Base-by-base conservation (phyloP, 2,888 invertebrate species). In the Osedax frankpressi region DNA sequence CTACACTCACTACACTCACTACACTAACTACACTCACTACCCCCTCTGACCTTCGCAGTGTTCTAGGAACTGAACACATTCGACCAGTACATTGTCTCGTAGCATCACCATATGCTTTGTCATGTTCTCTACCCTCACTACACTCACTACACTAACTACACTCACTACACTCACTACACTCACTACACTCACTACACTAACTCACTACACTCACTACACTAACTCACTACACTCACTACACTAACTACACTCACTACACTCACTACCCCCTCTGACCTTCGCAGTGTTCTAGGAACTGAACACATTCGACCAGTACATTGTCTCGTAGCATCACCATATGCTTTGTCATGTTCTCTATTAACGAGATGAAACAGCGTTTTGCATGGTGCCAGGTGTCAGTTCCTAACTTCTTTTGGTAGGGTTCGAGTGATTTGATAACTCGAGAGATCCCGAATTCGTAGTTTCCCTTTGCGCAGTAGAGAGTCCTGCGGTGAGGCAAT, bases 311-410 rank as follows among this genome's bases (percentile, higher is more conserved):
- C 75, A 93, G 88, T 29, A 93, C 91, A 28, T 90, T 88, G 86
- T 95, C 94, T 81, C 91, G 89, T 71, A 93, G 88, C 70, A 92
- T 90, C 74, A 94, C 91, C 86, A 93, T 89, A 82, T 94, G 93
- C 81, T 94, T 94, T 0, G 92, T 89, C 79, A 93, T 86, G 84
- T 93, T 93, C 86, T 94, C 93, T 74, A 93, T 88, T 79, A 94
- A 88, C n/a, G 93, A 93, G 74, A 97, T 86, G 82, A 97, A 92
- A 82, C 95, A 96, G 75, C 96, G 88, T 83, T 97, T 97, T 0
- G 95, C 92, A 83, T 97, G 96, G 83, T 93, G 91, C 98, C 98
- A 98, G 1, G 98, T 98, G 82, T 98, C 97, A 0, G 95, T 94
- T 24, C 97, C 96, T 6, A 98, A 87, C 82, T 96, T 92, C 84